phyloP scores from a whole-genome alignment of 2,888 invertebrate genomes.

The Microctonus aethiopoides region DNA sequence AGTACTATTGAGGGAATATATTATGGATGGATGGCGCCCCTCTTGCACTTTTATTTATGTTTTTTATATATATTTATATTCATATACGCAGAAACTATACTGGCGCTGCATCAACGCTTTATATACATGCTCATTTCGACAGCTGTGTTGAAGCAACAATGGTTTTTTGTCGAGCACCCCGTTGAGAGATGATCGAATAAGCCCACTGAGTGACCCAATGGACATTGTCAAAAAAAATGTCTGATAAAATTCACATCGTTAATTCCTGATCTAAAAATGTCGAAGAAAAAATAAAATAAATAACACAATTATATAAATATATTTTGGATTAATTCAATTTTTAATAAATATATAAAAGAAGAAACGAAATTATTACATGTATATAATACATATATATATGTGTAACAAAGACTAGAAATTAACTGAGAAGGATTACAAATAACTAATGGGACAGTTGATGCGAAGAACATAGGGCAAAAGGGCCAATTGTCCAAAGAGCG shows the following conservation, averaged over 20 bases:
- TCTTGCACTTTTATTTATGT: not conserved
- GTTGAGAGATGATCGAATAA: slow-evolving; percentile 45
- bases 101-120: not conserved
- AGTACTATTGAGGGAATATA: not conserved
- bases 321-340: not conserved
- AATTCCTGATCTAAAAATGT: not conserved
- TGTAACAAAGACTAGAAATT: not conserved
- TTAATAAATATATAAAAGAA: not conserved
- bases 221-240: not conserved
- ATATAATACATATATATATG: not conserved
- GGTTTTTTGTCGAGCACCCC: slow-evolving; percentile 49
- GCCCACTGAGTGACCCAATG: slow-evolving; percentile 43
- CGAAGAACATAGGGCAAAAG: slow-evolving; percentile 6
- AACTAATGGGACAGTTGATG: slow-evolving; percentile 4
- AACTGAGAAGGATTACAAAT: not conserved
- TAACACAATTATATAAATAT: not conserved
- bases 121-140: slow-evolving; percentile 53
- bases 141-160: slow-evolving; percentile 66
- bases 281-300: not conserved
- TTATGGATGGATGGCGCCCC: slow-evolving; percentile 12
- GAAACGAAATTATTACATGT: not conserved
- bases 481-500: slow-evolving; percentile 7
- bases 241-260: not conserved
- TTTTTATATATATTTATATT: not conserved
- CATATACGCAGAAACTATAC: not conserved